Evolutionary conservation across 2,797 vertebrate genomes (phyloP).

Genomic region (Cyclura pinguis): DNA sequence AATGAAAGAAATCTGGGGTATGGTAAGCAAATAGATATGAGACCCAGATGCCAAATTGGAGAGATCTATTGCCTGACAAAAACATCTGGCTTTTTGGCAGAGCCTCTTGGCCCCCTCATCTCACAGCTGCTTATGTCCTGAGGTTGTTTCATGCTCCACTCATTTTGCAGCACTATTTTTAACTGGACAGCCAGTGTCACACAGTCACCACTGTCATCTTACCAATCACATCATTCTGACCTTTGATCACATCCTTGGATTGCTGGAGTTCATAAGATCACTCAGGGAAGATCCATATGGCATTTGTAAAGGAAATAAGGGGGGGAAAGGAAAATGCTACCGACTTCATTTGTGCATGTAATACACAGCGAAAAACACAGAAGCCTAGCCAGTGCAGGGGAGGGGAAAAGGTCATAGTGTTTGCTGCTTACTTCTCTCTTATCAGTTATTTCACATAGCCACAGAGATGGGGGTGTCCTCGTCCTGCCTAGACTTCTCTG

Average conservation of each 20-base stretch:
- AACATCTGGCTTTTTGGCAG: conserved; percentile 72
- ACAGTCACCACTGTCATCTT: conserved; percentile 1
- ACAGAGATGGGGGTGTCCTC: no score
- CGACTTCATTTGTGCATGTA: neutral
- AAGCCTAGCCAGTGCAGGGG: no score
- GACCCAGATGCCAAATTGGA: conserved; percentile 45
- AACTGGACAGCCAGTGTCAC: conserved; percentile 22
- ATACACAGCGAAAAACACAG: neutral
- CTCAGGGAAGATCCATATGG: neutral
- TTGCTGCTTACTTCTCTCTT: neutral
- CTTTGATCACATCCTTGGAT: neutral
- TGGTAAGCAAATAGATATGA: neutral
- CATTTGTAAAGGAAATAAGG: neutral
- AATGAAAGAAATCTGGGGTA: neutral
- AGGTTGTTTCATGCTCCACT: conserved; percentile 51
- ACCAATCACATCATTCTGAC: conserved; percentile 22
- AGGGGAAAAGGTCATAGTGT: no score
- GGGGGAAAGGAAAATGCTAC: neutral
- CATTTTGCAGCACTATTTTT: conserved; percentile 26
- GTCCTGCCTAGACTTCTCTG: no score
- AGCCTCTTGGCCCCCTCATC: conserved; percentile 47
- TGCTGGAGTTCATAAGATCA: neutral
- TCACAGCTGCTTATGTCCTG: conserved; percentile 50
- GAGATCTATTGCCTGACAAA: conserved; percentile 46
- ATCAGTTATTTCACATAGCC: neutral